A percentile compares a stretch with the other conserved stretches of the same genome.
Conservation (phyloP, 2,113 vertebrate genomes). For the Polypterus senegalus region DNA sequence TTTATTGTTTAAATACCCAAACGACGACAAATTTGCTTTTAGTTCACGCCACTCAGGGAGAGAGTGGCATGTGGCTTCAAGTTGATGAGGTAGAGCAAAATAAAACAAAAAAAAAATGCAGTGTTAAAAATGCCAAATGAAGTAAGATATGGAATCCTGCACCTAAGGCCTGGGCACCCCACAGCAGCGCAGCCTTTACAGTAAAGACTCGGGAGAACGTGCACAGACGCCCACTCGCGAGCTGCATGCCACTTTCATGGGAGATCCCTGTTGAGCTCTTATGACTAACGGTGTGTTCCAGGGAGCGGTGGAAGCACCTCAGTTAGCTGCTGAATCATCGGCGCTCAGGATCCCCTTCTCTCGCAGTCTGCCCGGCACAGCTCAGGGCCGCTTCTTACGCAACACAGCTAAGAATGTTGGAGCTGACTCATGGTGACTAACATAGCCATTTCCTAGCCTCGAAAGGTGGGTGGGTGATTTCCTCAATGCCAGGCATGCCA, state of each 20-base stretch:
- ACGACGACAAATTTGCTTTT: too few relatives aligned
- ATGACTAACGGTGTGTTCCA: not conserved
- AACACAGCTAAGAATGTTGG: not conserved
- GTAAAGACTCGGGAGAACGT: too few relatives aligned
- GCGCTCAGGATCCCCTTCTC: not conserved
- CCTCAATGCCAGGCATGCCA: not conserved
- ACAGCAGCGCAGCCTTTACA: too few relatives aligned
- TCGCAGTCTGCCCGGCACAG: not conserved
- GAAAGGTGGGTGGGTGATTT: not conserved
- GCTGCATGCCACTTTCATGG: not conserved
- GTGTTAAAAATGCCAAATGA: too few relatives aligned
- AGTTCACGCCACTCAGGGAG: too few relatives aligned
- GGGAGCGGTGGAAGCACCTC: not conserved
- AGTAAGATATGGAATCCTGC: too few relatives aligned
- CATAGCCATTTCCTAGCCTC: not conserved
- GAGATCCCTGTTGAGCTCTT: constrained; percentile 2
- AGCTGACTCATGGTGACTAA: constrained; percentile 5
- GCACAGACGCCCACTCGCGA: too few relatives aligned
- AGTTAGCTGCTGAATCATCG: constrained; percentile 1
- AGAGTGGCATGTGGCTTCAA: too few relatives aligned
- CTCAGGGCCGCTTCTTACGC: not conserved
- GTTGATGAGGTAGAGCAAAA: too few relatives aligned
- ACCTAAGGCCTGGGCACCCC: too few relatives aligned
- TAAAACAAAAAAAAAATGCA: too few relatives aligned
- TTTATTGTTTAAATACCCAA: too few relatives aligned